Base-by-base conservation (phyloP, 2,113 vertebrate species). In the Naja naja region DNA sequence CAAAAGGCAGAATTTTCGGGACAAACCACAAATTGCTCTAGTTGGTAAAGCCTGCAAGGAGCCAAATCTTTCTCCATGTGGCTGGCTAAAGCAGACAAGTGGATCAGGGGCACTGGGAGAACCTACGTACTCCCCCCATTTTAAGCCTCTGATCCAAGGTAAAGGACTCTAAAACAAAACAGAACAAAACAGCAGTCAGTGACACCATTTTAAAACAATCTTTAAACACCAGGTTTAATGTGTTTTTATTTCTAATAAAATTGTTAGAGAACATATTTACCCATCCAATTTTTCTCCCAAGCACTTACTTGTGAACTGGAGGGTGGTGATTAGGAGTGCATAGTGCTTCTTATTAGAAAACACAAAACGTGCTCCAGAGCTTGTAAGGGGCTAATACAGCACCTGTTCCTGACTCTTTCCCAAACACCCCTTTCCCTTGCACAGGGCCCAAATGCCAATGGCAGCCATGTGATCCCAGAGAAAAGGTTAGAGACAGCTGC, bases 111-210 rank as follows among this genome's bases (percentile, higher is more conserved):
- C 97, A 64, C 99, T 99, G n/a, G 99, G 99, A 18, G 99, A 99
- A 47, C 99, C 99, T 30, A 99, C 99, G 0, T 99, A 99, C 96
- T 99, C 99, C 1, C 99, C 99, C 99, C 99, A 99, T 95, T 99
- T 99, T 95, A 99, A 97, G 60, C 99, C 99, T 97, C 98, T 99
- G 96, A 99, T 99, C 99, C 99, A 99, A 0, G 99, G 98, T 89
- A 99, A 96, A 2, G 99, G 99, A 95, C 99, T 99, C 99, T 99
- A 96, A 54, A 95, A 95, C 1, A 92, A 92, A 56, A 49, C n/a
- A n/a, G n/a, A n/a, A n/a, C 60, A 93, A 3, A 95, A 92, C 18
- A 89, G 1, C 14, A 49, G 3, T 90, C 55, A 93, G 87, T 87
- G 16, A 27, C 43, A 39, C 94, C 58, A 91, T 27, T 25, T 49